Evolutionary conservation across 2,888 invertebrate genomes (phyloP).

Genomic region (Drosophila birchii): DNA sequence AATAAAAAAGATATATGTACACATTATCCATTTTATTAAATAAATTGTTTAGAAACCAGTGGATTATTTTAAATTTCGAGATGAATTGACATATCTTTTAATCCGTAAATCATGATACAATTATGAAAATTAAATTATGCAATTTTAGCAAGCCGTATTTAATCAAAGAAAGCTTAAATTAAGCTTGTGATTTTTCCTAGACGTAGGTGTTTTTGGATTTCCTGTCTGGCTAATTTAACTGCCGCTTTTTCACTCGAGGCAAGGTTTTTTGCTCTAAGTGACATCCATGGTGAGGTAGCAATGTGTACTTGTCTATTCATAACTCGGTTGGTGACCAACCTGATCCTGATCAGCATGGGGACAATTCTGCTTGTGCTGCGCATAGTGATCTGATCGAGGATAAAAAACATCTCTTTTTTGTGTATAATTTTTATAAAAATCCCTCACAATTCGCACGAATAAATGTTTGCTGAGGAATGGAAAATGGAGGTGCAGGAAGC

Average conservation of each 20-base stretch:
- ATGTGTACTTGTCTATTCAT: conserved; percentile 18
- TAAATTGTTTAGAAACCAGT: no score
- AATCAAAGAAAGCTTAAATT: not conserved
- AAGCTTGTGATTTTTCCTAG: not conserved
- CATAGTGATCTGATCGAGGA: conserved; percentile 8
- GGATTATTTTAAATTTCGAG: not conserved
- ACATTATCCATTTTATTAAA: no score
- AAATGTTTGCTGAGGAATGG: conserved; percentile 33
- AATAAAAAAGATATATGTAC: no score
- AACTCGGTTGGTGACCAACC: conserved; percentile 15
- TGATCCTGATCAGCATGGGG: conserved; percentile 8
- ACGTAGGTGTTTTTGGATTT: not conserved
- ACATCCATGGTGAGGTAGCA: not conserved
- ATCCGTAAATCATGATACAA: no score
- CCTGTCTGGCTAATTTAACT: not conserved
- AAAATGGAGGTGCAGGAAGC: conserved; percentile 7
- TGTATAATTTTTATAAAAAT: conserved; percentile 4
- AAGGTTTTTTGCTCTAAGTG: no score
- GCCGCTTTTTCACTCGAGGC: not conserved
- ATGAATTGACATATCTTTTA: not conserved
- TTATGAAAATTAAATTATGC: no score
- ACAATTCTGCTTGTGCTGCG: conserved; percentile 6
- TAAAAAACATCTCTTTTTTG: not conserved
- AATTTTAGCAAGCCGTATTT: no score
- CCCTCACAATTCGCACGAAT: conserved; percentile 15